These are phyloP conservation scores for Haliclona indistincta DNA, from an alignment of 37 sponge, comb jelly and placozoan species.

Conservation along the genomic window DNA sequence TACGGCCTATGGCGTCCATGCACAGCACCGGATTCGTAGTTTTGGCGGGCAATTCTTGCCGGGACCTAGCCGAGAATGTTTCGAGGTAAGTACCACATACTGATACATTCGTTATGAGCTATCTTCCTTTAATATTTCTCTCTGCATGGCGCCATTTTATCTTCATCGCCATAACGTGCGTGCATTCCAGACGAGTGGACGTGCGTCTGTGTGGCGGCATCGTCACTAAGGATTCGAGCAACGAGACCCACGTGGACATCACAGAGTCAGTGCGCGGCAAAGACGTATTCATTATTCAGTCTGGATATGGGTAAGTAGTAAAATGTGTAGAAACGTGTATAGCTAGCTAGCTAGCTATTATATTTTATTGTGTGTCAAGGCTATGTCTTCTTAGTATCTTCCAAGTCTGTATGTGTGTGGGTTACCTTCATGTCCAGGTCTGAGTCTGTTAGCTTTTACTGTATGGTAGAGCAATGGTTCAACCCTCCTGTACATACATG, in stretches of 20 bases:
- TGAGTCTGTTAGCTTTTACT: too few relatives aligned
- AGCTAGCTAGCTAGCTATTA: neutral
- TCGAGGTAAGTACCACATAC: constrained; percentile 72
- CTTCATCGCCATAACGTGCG: too few relatives aligned
- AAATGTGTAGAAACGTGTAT: too few relatives aligned
- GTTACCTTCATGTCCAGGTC: too few relatives aligned
- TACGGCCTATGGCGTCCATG: constrained; percentile 3
- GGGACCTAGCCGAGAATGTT: constrained; percentile 58
- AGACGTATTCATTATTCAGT: constrained; percentile 95
- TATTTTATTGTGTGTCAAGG: neutral
- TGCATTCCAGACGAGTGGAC: constrained; percentile 49
- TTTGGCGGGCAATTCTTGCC: constrained; percentile 67
- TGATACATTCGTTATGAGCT: too few relatives aligned
- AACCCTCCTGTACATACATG: too few relatives aligned
- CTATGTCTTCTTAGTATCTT: neutral
- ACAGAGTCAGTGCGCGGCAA: constrained; percentile 87
- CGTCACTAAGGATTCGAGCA: constrained; percentile 43
- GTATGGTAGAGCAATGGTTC: too few relatives aligned
- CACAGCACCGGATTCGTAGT: constrained; percentile 57
- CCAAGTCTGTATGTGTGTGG: too few relatives aligned
- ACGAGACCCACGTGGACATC: constrained; percentile 79
- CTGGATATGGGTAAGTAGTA: constrained; percentile 52
- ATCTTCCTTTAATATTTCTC: too few relatives aligned
- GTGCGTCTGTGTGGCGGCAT: constrained; percentile 45
- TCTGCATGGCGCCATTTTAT: too few relatives aligned